Conservation (phyloP, 2,113 vertebrate species). For the Nannospalax galili region DNA sequence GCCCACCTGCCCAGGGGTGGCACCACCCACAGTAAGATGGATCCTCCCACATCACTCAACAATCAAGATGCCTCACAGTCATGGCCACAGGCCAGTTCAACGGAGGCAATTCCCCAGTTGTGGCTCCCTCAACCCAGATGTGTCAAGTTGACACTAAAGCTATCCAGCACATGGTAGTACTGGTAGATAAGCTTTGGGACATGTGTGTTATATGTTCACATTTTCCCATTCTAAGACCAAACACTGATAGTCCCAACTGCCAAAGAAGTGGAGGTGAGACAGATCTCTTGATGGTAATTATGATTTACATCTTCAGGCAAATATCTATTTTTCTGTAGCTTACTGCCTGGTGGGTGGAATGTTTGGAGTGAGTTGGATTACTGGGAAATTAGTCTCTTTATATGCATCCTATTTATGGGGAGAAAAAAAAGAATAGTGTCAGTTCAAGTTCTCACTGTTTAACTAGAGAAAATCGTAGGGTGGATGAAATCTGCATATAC, state of each 20-base stretch:
- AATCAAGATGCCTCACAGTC: too few species aligned
- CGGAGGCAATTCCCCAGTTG: too few species aligned
- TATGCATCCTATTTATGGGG: constrained; percentile 63
- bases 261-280: background rate
- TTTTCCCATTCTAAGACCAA: constrained; percentile 7
- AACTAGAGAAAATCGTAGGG: constrained; percentile 64
- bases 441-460: constrained; percentile 67
- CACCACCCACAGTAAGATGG: too few species aligned
- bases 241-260: background rate
- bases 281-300: constrained; percentile 61
- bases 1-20: too few species aligned
- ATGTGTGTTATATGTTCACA: background rate
- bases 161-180: too few species aligned
- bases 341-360: constrained; percentile 74
- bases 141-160: too few species aligned
- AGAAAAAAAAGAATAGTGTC: constrained; percentile 41
- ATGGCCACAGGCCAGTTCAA: too few species aligned
- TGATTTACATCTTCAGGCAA: constrained; percentile 55
- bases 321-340: constrained; percentile 66
- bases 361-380: constrained; percentile 76
- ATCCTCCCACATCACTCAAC: too few species aligned
- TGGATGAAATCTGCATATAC: constrained; percentile 65
- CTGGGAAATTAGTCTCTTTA: constrained; percentile 72
- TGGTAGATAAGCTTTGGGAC: background rate
- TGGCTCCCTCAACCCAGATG: too few species aligned